A percentile compares a stretch with the other conserved stretches of the same genome.
phyloP scores from a whole-genome alignment of 2,113 vertebrate species.

The Bos indicus region DNA sequence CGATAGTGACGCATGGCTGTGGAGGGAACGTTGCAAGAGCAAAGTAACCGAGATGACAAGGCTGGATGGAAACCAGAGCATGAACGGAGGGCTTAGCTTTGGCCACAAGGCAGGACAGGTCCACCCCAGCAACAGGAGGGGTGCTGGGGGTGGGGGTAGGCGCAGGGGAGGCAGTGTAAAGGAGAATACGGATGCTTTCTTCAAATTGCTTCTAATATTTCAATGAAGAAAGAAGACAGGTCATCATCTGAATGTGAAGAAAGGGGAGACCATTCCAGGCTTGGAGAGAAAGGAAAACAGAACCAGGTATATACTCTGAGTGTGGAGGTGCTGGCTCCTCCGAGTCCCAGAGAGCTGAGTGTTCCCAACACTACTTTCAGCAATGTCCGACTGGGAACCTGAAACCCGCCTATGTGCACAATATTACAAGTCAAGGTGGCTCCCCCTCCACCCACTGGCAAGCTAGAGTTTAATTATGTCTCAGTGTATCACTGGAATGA shows the following conservation, averaged over 20 bases:
- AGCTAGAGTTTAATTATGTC: not conserved
- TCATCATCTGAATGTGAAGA: not conserved
- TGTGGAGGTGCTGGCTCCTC: not conserved
- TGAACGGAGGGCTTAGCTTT: not conserved
- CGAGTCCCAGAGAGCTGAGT: not conserved
- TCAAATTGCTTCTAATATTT: not conserved
- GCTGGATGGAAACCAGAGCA: too few relatives aligned
- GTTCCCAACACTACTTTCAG: not conserved
- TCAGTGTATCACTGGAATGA: not conserved
- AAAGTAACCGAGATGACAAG: not conserved
- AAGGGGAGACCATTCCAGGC: not conserved
- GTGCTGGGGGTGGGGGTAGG: rapidly evolving
- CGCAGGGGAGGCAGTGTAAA: not conserved
- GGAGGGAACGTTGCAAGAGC: not conserved
- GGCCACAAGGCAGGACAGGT: too few relatives aligned
- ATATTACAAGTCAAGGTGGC: not conserved
- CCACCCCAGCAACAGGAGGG: rapidly evolving
- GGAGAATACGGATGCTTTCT: not conserved
- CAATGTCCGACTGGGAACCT: not conserved
- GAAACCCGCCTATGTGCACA: not conserved
- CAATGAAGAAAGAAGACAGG: not conserved
- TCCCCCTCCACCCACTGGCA: not conserved
- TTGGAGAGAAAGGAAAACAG: not conserved
- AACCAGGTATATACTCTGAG: not conserved
- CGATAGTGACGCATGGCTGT: rapidly evolving